phyloP scores from a whole-genome alignment of 1,140 invertebrate species.

The Drosophila ogumai region DNA sequence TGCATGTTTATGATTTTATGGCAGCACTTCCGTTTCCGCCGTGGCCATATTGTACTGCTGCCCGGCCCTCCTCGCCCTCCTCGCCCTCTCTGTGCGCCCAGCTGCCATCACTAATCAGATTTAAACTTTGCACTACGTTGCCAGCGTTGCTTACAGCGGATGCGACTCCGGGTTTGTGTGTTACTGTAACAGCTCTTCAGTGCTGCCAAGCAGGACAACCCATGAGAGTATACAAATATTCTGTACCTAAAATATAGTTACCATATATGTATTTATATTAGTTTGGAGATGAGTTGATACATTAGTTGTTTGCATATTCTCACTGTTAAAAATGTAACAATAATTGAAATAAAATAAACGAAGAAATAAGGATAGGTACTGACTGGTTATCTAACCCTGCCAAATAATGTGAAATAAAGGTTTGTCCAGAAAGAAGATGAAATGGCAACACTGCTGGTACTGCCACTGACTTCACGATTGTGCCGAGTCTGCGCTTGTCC shows the following conservation, averaged over 20 bases:
- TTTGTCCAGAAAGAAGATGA: too few relatives aligned
- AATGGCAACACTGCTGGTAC: slow-evolving; percentile 4
- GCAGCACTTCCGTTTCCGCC: slow-evolving; percentile 81
- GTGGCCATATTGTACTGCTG: slow-evolving; percentile 61
- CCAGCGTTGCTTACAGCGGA: slow-evolving; percentile 70
- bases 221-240: neutral
- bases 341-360: too few relatives aligned
- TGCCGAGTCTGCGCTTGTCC: slow-evolving; percentile 57
- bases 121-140: slow-evolving; percentile 80
- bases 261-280: too few relatives aligned
- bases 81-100: neutral
- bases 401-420: too few relatives aligned
- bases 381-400: too few relatives aligned
- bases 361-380: too few relatives aligned
- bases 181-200: slow-evolving; percentile 18
- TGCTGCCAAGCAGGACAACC: neutral
- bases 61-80: neutral
- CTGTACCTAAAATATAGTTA: neutral
- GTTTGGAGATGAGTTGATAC: too few relatives aligned
- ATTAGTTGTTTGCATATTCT: too few relatives aligned
- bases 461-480: slow-evolving; percentile 32
- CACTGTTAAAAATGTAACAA: too few relatives aligned
- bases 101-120: slow-evolving; percentile 77
- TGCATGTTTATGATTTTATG: slow-evolving; percentile 84
- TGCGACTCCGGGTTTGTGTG: slow-evolving; percentile 36